phyloP scores from a whole-genome alignment of 2,113 vertebrate species.

The Oenanthe oenanthe region DNA sequence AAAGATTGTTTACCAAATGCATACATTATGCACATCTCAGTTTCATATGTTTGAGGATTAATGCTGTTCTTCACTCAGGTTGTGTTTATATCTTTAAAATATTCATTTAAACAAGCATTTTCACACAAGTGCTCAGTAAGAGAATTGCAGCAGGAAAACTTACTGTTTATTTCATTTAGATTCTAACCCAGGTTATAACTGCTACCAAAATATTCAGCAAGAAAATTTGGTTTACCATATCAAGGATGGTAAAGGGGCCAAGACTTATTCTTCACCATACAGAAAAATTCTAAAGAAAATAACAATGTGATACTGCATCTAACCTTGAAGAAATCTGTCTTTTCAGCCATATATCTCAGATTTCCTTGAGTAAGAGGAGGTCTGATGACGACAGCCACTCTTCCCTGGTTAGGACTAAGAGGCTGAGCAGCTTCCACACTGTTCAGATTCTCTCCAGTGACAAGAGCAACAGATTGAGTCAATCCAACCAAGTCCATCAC shows the following conservation, averaged over 20 bases:
- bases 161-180: background rate
- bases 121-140: background rate
- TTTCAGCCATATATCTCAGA: conserved; percentile 91
- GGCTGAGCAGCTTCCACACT: conserved; percentile 83
- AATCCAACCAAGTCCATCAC: conserved; percentile 96
- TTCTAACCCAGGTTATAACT: background rate
- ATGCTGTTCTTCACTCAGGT: background rate
- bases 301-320: background rate
- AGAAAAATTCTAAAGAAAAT: background rate
- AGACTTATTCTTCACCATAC: background rate
- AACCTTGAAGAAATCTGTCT: conserved; percentile 97
- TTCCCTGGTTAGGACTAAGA: conserved; percentile 94
- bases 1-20: background rate
- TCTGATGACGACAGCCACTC: conserved; percentile 95
- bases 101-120: background rate
- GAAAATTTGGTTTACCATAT: background rate
- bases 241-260: background rate
- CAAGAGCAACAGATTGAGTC: conserved; percentile 92
- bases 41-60: background rate
- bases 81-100: background rate
- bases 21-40: background rate
- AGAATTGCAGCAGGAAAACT: background rate
- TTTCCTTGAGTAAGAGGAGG: conserved; percentile 96
- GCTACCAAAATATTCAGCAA: background rate
- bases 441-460: conserved; percentile 86